Base-by-base conservation (phyloP, 2,113 vertebrate species). In the Elanus axillaris region DNA sequence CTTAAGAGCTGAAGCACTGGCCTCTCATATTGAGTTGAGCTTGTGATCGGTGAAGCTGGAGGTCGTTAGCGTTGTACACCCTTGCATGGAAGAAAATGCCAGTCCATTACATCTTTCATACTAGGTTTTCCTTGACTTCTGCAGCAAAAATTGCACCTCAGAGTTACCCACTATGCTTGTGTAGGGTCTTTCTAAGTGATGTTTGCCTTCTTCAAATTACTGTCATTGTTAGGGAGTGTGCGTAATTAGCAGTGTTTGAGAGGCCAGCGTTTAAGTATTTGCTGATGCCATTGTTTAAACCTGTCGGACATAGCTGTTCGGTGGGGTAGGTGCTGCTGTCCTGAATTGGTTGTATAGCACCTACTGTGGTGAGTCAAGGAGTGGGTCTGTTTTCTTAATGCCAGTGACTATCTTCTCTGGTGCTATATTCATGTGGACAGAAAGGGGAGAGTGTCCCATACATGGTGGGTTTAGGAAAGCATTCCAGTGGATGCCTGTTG, bases 51-150 rank as follows among this genome's bases (percentile, higher is more conserved):
- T 45, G 68, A 81, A 84, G 11, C 64, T 80, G 73, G 32, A 73
- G 26, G 13, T 77, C 31, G 66, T 60, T 9, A 36, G 14, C 2
- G 1, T 4, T 86, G 19, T 76, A 21, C 0, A 2, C 4, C 22
- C 19, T 55, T 34, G 21, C 50, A 6, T 58, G 50, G 38, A 69
- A 71, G 34, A 83, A 84, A 32, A 87, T 29, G 17, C 13, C 15
- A 12, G 9, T 64, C 55, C 13, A 4, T 71, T 66, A 26, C 7
- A 9, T 87, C 27, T 85, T 89, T 38, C 11, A 7, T 71, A 7
- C 18, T 67, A 40, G 14, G 9, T 32, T 90, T 91, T 43, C 26
- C 15, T 91, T 47, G 40, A 40, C 14, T 82, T 55, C 17, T 59
- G 2, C 21, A n/a, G 40, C 43, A 68, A 55, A 43, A 64, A 43